A percentile compares a stretch with the other conserved stretches of the same genome.
Evolutionary conservation across 1,140 invertebrate species (phyloP).

Genomic region (Rhopalosiphum maidis): DNA sequence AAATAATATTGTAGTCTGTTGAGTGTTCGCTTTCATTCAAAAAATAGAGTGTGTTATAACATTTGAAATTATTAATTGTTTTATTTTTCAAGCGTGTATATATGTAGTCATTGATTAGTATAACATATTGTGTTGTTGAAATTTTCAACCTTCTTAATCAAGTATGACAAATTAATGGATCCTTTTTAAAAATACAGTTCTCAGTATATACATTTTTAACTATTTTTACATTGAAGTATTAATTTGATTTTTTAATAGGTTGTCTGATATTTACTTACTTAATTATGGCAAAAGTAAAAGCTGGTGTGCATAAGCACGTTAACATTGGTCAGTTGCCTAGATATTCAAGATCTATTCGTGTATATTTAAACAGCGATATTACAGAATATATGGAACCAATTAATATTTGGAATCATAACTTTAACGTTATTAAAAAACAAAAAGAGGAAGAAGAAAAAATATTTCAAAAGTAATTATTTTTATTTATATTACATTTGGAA

Average conservation of each 20-base stretch:
- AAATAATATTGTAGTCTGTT: no score
- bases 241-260: background rate
- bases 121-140: background rate
- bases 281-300: background rate
- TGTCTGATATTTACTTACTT: background rate
- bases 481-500: background rate
- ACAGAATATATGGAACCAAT: conserved; percentile 30
- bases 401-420: conserved; percentile 44
- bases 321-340: conserved; percentile 32
- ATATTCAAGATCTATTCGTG: background rate
- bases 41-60: background rate
- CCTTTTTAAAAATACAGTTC: background rate
- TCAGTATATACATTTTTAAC: background rate
- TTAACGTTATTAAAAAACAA: conserved; percentile 18
- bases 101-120: background rate
- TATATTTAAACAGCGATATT: background rate
- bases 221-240: background rate
- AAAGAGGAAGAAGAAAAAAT: conserved; percentile 39
- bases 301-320: background rate
- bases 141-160: background rate
- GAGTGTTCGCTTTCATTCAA: background rate
- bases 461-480: conserved; percentile 35
- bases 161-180: background rate
- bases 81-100: background rate
- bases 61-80: background rate